Evolutionary conservation across 2,888 invertebrate genomes (phyloP), one percentile per base, ranked within the genome.

Genomic region (Ochropleura plecta): DNA sequence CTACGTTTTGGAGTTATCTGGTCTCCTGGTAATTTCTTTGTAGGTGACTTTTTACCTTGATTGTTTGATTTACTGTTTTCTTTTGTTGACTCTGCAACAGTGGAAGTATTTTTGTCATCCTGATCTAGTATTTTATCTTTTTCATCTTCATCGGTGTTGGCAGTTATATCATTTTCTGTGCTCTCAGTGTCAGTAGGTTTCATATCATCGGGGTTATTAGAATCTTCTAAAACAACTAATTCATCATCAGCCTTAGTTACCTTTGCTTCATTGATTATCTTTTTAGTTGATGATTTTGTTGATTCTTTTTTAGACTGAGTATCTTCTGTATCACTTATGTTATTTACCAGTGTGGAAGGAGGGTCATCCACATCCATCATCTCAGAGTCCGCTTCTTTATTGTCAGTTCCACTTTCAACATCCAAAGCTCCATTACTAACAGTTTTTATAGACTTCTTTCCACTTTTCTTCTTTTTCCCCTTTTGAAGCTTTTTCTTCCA

Each of bases 401-500:
- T 81, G 48, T 88, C 88, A 65, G 78, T 79, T 20, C 63, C 78
- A 73, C 57, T 81, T 70, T 82, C 78, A 68, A 59, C 73, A 65
- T 90, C 87, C 55, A 80, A 67, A n/a, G 83, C 71, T 20, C 67
- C 82, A 83, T 88, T 90, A 10, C 49, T 30, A 10, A 53, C 60
- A 40, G 9, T 59, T 81, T 85, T 87, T 0, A 85, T 59, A 30
- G 70, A 40, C n/a, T 82, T 89, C 68, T 84, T 90, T 49, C 66
- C 83, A 85, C 83, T 90, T 79, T 90, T 93, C 83, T 91, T 94
- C 83, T 93, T 95, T 63, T 90, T 90, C 9, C 91, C 86, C 83
- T 94, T 95, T 71, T 93, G 94, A 18, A 92, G 86, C 77, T 96
- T 96, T 86, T 96, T 96, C 80, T 96, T 96, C 86, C 92, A 88